Conservation (phyloP, 2,113 vertebrate genomes). For the Anas platyrhynchos region DNA sequence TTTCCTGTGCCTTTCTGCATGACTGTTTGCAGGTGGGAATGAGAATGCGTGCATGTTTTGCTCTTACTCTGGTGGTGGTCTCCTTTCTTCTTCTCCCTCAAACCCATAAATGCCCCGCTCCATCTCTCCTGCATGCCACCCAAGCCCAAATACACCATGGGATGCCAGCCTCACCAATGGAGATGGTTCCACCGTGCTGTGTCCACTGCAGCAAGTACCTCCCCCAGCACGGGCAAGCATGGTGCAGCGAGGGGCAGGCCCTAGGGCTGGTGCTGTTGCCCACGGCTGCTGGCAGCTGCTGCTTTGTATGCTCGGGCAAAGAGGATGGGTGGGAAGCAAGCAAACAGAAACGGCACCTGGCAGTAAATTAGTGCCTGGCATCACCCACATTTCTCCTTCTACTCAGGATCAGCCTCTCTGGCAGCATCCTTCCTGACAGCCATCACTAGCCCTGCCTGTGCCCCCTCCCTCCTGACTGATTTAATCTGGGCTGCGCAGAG, state of each 20-base stretch:
- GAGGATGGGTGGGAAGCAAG: neutral
- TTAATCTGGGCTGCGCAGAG: neutral
- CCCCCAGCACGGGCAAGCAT: neutral
- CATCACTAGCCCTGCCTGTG: neutral
- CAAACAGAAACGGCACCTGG: conserved; percentile 1
- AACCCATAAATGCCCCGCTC: neutral
- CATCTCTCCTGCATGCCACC: neutral
- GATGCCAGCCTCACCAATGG: neutral
- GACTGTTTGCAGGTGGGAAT: fast-evolving
- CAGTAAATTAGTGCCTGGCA: conserved; percentile 32
- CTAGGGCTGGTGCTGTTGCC: neutral
- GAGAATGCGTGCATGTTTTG: neutral
- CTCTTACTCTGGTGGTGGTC: fast-evolving
- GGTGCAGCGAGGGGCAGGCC: neutral
- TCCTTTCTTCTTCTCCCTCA: neutral
- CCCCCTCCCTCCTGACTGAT: conserved; percentile 11
- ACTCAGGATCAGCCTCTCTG: neutral
- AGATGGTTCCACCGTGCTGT: fast-evolving
- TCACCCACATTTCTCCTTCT: neutral
- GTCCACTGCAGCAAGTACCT: neutral
- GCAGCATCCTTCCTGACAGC: conserved; percentile 34
- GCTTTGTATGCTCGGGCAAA: neutral
- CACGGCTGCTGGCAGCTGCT: neutral
- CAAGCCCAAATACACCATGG: neutral
- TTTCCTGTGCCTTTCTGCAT: neutral